Evolutionary conservation across 2,797 vertebrate genomes (phyloP), one percentile per base, ranked within the genome.

Genomic region (Acanthurus leucopareius): DNA sequence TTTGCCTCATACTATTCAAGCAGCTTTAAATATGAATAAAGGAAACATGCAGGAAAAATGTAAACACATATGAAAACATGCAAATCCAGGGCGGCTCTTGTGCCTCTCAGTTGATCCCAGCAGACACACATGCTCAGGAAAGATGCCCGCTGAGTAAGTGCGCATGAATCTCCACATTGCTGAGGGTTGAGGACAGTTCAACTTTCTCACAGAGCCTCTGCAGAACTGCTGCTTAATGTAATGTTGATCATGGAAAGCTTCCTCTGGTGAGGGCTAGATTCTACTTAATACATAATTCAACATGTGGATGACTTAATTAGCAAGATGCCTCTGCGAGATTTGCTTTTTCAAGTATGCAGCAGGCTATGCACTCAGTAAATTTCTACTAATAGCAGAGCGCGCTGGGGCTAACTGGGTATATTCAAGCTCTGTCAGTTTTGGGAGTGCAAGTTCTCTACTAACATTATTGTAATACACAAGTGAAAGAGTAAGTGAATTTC

Each of bases 211-310:
- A 0, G 45, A 69, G 64, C 56, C 57, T 84, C 80, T 84, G 15
- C 45, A 7, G 61, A 88, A 74, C 62, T 67, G 77, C 70, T 51
- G 72, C 67, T 79, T 80, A 79, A 86, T 82, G 83, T 86, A 79
- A 90, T 85, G 87, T 81, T 91, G 88, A 91, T 89, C 86, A 85
- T 79, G 66, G 68, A 73, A 81, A 69, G 74, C 59, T 84, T 88
- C 57, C 89, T 88, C 83, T 72, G 68, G 75, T 75, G 84, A 86
- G 80, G 70, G 78, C 85, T 81, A 82, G 65, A 89, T 86, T 93
- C 86, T 66, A 89, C 81, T 79, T 80, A 69, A 93, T 94, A 77
- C 84, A 94, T 95, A 91, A 95, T 94, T 95, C 84, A 95, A 70
- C 68, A 85, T 69, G 82, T 85, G 74, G 87, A 90, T 76, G 79